Conservation (phyloP, 2,888 invertebrate species). For the Taphrorychus bicolor region DNA sequence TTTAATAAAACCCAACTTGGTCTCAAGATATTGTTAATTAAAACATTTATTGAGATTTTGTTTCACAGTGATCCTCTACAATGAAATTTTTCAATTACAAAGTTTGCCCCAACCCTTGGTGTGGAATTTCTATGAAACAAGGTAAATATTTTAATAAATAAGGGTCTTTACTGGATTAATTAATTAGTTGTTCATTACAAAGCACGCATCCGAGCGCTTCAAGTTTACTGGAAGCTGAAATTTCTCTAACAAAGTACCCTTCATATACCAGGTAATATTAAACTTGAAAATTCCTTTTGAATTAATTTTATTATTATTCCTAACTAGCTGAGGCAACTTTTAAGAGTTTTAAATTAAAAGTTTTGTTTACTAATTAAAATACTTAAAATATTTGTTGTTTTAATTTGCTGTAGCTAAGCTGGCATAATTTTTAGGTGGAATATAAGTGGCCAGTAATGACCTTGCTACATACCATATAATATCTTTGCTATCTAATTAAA, state of each 20-base stretch:
- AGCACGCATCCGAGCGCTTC: slow-evolving; percentile 43
- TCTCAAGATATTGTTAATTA: too few species aligned
- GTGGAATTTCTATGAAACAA: slow-evolving; percentile 42
- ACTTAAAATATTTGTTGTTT: slow-evolving; percentile 29
- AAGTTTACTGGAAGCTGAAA: slow-evolving; percentile 44
- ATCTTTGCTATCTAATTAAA: too few species aligned
- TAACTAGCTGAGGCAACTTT: slow-evolving; percentile 38
- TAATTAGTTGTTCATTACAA: slow-evolving; percentile 46
- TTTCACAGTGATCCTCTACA: slow-evolving; percentile 13
- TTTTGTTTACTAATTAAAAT: slow-evolving; percentile 41
- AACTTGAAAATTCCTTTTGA: slow-evolving; percentile 44
- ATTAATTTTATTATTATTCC: slow-evolving; percentile 42
- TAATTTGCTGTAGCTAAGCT: too few species aligned
- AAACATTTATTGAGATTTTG: slow-evolving; percentile 23
- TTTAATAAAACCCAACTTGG: too few species aligned
- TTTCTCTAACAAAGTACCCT: slow-evolving; percentile 45
- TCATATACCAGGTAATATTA: slow-evolving; percentile 44
- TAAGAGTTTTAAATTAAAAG: slow-evolving; percentile 38
- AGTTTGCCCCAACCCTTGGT: slow-evolving; percentile 27
- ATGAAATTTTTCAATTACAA: slow-evolving; percentile 35
- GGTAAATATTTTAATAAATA: slow-evolving; percentile 45
- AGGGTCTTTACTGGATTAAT: slow-evolving; percentile 45
- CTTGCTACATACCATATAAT: too few species aligned
- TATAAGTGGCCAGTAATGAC: too few species aligned
- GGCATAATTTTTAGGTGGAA: too few species aligned